Evolutionary conservation across 2,797 vertebrate genomes (phyloP).

Genomic region (Pantherophis alleghaniensis): DNA sequence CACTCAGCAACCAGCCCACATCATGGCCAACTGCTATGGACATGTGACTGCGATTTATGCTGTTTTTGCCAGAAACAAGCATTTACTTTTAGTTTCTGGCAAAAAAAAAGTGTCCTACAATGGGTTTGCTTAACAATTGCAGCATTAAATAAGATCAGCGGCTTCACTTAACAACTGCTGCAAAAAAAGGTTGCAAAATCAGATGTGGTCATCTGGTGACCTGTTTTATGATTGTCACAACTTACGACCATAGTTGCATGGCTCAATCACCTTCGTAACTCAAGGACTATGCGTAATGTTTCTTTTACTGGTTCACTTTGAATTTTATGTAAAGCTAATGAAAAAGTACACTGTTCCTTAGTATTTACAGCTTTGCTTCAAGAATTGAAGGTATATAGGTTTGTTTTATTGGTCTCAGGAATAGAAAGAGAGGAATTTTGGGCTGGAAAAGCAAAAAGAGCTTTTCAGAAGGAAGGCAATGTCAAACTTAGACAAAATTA

Average conservation of each 20-base stretch:
- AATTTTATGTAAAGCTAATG: slow-evolving; percentile 16
- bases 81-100: not conserved
- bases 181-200: not conserved
- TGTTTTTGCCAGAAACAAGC: not conserved
- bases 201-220: not conserved
- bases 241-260: not conserved
- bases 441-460: not conserved
- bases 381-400: not conserved
- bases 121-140: not conserved
- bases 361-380: not conserved
- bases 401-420: not conserved
- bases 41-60: not conserved
- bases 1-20: not conserved
- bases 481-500: not conserved
- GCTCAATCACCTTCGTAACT: not conserved
- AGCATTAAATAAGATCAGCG: not conserved
- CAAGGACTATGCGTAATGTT: not conserved
- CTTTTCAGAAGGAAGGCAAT: not conserved
- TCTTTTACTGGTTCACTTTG: not conserved
- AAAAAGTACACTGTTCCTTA: slow-evolving; percentile 7
- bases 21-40: not conserved
- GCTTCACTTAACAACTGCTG: not conserved
- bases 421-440: not conserved
- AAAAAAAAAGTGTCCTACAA: not conserved
- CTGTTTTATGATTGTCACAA: not conserved